These are phyloP conservation scores for Conus ventricosus DNA, from an alignment of 1,140 invertebrate genomes.

Conservation along the genomic window DNA sequence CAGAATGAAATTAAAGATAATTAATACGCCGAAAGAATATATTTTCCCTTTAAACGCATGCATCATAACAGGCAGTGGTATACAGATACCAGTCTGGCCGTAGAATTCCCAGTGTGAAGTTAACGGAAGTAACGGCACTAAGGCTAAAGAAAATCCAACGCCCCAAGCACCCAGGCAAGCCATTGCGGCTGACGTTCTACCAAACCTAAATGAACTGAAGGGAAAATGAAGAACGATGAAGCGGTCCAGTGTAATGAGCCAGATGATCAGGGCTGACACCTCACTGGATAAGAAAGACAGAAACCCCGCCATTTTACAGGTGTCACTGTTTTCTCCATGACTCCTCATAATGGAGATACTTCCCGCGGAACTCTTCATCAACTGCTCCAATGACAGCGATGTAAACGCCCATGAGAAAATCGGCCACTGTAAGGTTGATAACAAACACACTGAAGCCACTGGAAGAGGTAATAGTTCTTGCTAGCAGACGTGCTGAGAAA, in stretches of 20 bases:
- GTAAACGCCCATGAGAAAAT: slow-evolving; percentile 67
- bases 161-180: slow-evolving; percentile 28
- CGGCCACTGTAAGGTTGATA: slow-evolving; percentile 57
- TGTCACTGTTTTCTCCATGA: slow-evolving; percentile 50
- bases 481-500: slow-evolving; percentile 34
- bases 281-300: slow-evolving; percentile 58
- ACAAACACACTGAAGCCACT: slow-evolving; percentile 47
- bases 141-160: slow-evolving; percentile 32
- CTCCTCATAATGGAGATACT: slow-evolving; percentile 52
- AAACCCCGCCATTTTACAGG: slow-evolving; percentile 59
- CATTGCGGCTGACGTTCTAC: neutral
- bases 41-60: slow-evolving; percentile 37
- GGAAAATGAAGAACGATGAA: slow-evolving; percentile 38
- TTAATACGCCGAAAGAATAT: slow-evolving; percentile 49
- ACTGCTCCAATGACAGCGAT: slow-evolving; percentile 61
- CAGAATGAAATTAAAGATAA: slow-evolving; percentile 48
- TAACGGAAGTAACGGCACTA: slow-evolving; percentile 35
- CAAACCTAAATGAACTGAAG: neutral
- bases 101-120: slow-evolving; percentile 47
- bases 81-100: slow-evolving; percentile 46
- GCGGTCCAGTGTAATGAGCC: slow-evolving; percentile 53
- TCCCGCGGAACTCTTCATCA: slow-evolving; percentile 52
- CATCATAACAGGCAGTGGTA: slow-evolving; percentile 48
- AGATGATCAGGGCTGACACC: slow-evolving; percentile 58
- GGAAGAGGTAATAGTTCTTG: neutral